Percentiles rank a stretch among this genome's conserved stretches.
phyloP scores from a whole-genome alignment of 1,140 invertebrate genomes.

The Brachionus angularis region DNA sequence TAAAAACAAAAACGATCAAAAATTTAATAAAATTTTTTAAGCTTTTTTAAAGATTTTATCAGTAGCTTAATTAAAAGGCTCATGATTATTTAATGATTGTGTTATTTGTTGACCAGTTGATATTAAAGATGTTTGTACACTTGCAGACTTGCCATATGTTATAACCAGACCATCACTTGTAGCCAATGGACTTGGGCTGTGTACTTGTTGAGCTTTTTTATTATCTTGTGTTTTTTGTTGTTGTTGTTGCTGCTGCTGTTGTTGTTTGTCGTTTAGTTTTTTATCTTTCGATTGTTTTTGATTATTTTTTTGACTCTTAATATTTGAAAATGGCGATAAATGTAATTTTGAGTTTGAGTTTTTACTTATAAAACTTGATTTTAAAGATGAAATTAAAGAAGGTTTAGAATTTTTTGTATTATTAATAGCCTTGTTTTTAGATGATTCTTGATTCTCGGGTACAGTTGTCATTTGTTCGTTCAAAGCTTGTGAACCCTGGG shows the following conservation, averaged over 20 bases:
- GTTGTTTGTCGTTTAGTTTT: not conserved
- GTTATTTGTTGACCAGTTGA: conserved; percentile 8
- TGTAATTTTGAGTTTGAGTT: conserved; percentile 30
- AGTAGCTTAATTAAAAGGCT: no score
- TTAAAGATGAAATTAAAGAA: conserved; percentile 13
- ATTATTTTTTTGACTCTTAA: conserved; percentile 8
- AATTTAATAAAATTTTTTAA: no score
- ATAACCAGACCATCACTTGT: conserved; percentile 33
- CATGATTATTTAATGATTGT: not conserved
- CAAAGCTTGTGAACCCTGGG: not conserved
- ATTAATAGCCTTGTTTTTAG: no score
- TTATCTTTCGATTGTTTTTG: conserved; percentile 24
- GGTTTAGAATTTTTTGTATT: conserved; percentile 29
- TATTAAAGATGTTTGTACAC: conserved; percentile 5
- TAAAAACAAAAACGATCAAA: no score
- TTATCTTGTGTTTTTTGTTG: conserved; percentile 18
- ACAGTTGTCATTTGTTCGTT: not conserved
- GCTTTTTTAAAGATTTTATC: no score
- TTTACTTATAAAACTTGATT: conserved; percentile 33
- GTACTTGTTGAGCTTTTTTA: conserved; percentile 14
- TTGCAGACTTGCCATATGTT: conserved; percentile 16
- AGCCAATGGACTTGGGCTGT: conserved; percentile 26
- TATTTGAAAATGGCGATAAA: conserved; percentile 23
- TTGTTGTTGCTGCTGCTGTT: conserved; percentile 21
- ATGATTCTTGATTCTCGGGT: no score